Conservation (phyloP, 2,888 invertebrate genomes). For the Drosophila stalkeri region DNA sequence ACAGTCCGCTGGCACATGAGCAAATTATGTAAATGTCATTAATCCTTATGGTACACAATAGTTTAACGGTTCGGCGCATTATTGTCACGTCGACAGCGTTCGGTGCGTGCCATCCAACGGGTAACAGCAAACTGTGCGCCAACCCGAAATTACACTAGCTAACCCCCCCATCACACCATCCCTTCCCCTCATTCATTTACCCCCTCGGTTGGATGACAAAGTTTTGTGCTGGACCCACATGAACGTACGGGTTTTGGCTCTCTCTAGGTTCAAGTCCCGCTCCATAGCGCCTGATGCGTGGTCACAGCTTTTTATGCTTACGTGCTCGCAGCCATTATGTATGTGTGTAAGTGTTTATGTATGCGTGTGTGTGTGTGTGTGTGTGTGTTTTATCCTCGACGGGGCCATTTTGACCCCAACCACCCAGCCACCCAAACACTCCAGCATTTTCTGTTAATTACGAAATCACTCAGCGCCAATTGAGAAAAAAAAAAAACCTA, state of each 20-base stretch:
- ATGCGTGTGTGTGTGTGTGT: slow-evolving; percentile 8
- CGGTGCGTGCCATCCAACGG: slow-evolving; percentile 59
- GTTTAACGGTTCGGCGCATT: slow-evolving; percentile 81
- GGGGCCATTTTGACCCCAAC: slow-evolving; percentile 10
- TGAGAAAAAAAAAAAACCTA: slow-evolving; percentile 48
- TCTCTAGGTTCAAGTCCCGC: slow-evolving; percentile 24
- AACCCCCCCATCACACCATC: not conserved
- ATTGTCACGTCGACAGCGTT: slow-evolving; percentile 76
- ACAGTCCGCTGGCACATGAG: slow-evolving; percentile 51
- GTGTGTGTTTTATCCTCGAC: slow-evolving; percentile 18
- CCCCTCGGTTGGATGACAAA: not conserved
- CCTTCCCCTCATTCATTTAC: too few species aligned
- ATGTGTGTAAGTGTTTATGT: slow-evolving; percentile 8
- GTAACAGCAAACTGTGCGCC: slow-evolving; percentile 48
- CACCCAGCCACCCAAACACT: slow-evolving; percentile 4
- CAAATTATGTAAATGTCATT: slow-evolving; percentile 82
- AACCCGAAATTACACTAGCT: slow-evolving; percentile 17
- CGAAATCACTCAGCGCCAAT: slow-evolving; percentile 72
- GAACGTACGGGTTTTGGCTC: not conserved
- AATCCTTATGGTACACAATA: slow-evolving; percentile 82
- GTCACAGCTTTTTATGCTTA: slow-evolving; percentile 60
- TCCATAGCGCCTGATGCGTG: slow-evolving; percentile 48
- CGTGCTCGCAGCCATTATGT: slow-evolving; percentile 46
- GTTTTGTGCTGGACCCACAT: slow-evolving; percentile 19
- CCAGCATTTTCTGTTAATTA: slow-evolving; percentile 72